Percentiles rank a stretch among this genome's conserved stretches.
Evolutionary conservation across 2,888 invertebrate species (phyloP).

Genomic region (Hyposoter didymator): DNA sequence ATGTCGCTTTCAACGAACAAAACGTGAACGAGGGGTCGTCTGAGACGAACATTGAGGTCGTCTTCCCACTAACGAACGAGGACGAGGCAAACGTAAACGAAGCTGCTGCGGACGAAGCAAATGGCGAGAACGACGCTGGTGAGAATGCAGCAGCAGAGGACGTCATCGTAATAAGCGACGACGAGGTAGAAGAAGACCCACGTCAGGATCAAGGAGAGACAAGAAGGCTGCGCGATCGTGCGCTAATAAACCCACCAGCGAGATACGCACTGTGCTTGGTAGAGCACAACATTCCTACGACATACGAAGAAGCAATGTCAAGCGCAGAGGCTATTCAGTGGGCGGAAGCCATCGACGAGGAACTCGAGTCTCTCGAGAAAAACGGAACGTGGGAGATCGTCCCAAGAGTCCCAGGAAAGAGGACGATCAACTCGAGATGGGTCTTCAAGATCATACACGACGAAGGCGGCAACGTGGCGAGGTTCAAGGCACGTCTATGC

Average conservation of each 20-base stretch:
- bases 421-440: slow-evolving; percentile 45
- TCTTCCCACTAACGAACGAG: slow-evolving; percentile 30
- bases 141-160: too few species aligned
- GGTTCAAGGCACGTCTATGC: slow-evolving; percentile 55
- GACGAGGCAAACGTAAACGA: slow-evolving; percentile 39
- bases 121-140: too few species aligned
- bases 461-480: slow-evolving; percentile 40
- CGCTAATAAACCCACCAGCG: slow-evolving; percentile 31
- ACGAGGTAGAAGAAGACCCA: slow-evolving; percentile 31
- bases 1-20: slow-evolving; percentile 36
- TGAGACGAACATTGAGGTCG: slow-evolving; percentile 21
- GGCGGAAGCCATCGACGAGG: slow-evolving; percentile 59
- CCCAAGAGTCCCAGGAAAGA: slow-evolving; percentile 25
- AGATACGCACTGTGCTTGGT: slow-evolving; percentile 51
- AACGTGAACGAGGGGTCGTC: not conserved
- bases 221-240: slow-evolving; percentile 47
- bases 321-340: slow-evolving; percentile 51
- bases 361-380: slow-evolving; percentile 36
- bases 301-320: slow-evolving; percentile 47
- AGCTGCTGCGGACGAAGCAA: too few species aligned
- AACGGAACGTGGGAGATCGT: slow-evolving; percentile 45
- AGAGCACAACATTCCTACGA: slow-evolving; percentile 46
- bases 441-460: slow-evolving; percentile 49
- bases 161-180: slow-evolving; percentile 21
- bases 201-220: slow-evolving; percentile 11